phyloP scores from a whole-genome alignment of 1,140 invertebrate genomes.

The Nasonia longicornis region DNA sequence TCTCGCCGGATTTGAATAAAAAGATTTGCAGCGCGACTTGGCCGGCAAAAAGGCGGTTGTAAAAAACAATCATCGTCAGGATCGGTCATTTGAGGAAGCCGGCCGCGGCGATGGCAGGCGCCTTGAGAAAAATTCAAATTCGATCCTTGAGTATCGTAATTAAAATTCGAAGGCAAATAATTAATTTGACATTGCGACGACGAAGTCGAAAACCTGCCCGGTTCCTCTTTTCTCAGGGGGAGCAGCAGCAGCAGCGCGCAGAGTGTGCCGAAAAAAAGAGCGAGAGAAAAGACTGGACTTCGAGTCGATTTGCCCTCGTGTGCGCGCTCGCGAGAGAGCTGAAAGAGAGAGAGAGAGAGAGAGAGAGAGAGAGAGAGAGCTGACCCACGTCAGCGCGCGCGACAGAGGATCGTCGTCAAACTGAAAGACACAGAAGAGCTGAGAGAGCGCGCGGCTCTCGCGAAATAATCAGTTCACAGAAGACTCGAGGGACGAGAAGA shows the following conservation, averaged over 20 bases:
- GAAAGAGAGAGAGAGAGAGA: not conserved
- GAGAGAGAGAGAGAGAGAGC: not conserved
- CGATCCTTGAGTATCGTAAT: not conserved
- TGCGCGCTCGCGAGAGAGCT: not conserved
- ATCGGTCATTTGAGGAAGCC: too few relatives aligned
- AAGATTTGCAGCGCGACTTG: too few relatives aligned
- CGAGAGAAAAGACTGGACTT: not conserved
- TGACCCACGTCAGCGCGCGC: conserved; percentile 38
- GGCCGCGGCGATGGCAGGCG: too few relatives aligned
- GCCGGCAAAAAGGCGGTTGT: too few relatives aligned
- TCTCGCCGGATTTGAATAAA: too few relatives aligned
- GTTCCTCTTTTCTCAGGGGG: not conserved
- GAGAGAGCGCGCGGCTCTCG: conserved; percentile 15
- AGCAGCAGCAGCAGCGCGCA: not conserved
- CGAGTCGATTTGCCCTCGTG: not conserved
- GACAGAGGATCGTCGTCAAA: conserved; percentile 41
- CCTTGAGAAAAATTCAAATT: not conserved
- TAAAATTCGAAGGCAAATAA: conserved; percentile 18
- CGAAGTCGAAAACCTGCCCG: not conserved
- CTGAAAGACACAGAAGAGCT: conserved; percentile 25
- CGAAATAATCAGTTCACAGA: conserved; percentile 45
- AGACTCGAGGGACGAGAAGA: conserved; percentile 23
- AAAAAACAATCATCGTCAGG: too few relatives aligned
- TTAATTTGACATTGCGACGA: conserved; percentile 2
- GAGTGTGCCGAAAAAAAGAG: not conserved